Base-by-base conservation (phyloP, 64 coral and sea anemone genomes). In the Dendronephthya gigantea region DNA sequence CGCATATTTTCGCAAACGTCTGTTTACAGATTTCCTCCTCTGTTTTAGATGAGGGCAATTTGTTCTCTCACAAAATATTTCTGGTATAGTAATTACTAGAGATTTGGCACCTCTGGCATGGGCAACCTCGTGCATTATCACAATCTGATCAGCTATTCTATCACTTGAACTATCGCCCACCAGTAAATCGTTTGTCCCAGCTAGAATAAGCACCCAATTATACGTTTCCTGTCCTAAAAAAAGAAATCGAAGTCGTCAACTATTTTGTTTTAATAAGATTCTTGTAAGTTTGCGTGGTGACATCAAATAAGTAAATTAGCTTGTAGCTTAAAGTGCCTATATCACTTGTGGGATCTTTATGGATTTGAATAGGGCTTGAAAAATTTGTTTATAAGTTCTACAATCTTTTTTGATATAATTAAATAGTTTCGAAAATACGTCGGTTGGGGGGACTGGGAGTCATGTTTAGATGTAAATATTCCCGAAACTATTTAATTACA, bases 151-250 rank as follows among this genome's bases (percentile, higher is more conserved):
- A 0, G 89, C 92, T 9, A 91, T 83, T 68, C 84, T 82, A n/a
- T 79, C 84, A 15, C 82, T 83, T 47, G 58, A 33, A 14, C 88
- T 45, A 23, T 50, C 83, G 81, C 83, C 84, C 40, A 93, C 89
- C 10, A 91, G 70, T n/a, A 98, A 89, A 68, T 98, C 95, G 38
- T 98, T 98, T 33, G 95, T 98, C 31, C 92, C 95, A 25, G 84
- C 95, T 9, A 98, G 87, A 15, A 98, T 93, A 28, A 98, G 85
- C 10, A 98, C 56, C 95, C 95, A 98, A 22, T 59, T 81, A 30
- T 28, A 79, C 12, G 31, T 79, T 79, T 19, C 0, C 37, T 79
- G 19, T 4, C 14, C 72, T 79, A 34, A 4, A 79, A 79, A 11
- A 45, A 45, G 11, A 45, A 45, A 11, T 45, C 41, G 4, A 45